phyloP scores from a whole-genome alignment of 2,888 invertebrate species.

The Cremastinae sp. region DNA sequence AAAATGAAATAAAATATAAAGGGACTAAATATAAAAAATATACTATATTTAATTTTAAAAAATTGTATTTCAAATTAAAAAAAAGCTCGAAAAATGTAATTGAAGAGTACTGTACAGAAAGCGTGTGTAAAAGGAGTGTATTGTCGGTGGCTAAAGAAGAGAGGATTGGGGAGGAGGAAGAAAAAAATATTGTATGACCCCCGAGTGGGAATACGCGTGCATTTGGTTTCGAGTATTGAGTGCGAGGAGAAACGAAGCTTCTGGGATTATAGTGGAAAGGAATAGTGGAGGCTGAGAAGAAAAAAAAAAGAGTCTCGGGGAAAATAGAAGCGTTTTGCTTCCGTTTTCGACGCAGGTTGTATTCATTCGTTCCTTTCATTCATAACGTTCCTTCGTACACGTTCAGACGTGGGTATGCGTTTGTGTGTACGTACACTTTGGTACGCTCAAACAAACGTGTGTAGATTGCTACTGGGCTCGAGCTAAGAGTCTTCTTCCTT shows the following conservation, averaged over 20 bases:
- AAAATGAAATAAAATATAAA: slow-evolving; percentile 3
- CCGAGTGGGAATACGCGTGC: slow-evolving; percentile 2
- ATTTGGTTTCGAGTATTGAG: slow-evolving; percentile 43
- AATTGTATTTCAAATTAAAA: background rate
- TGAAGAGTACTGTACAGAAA: background rate
- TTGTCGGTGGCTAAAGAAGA: slow-evolving; percentile 13
- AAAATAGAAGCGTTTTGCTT: slow-evolving; percentile 47
- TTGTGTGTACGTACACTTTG: slow-evolving; percentile 17
- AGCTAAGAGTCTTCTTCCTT: slow-evolving; percentile 49
- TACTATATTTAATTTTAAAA: background rate
- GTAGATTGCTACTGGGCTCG: slow-evolving; percentile 15
- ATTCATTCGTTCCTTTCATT: slow-evolving; percentile 76
- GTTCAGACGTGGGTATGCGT: slow-evolving; percentile 21
- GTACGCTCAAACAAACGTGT: background rate
- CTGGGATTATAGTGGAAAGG: slow-evolving; percentile 43
- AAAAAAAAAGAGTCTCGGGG: slow-evolving; percentile 14
- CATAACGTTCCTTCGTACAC: slow-evolving; percentile 69
- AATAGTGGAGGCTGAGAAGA: slow-evolving; percentile 45
- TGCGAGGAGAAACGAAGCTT: slow-evolving; percentile 45
- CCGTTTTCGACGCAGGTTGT: slow-evolving; percentile 75
- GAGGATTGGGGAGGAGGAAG: slow-evolving; percentile 15
- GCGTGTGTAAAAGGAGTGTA: background rate
- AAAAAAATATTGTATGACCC: slow-evolving; percentile 17
- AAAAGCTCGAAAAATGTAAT: background rate
- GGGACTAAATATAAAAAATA: background rate